Conservation (phyloP, 2,888 invertebrate genomes). For the Buathra laborator region DNA sequence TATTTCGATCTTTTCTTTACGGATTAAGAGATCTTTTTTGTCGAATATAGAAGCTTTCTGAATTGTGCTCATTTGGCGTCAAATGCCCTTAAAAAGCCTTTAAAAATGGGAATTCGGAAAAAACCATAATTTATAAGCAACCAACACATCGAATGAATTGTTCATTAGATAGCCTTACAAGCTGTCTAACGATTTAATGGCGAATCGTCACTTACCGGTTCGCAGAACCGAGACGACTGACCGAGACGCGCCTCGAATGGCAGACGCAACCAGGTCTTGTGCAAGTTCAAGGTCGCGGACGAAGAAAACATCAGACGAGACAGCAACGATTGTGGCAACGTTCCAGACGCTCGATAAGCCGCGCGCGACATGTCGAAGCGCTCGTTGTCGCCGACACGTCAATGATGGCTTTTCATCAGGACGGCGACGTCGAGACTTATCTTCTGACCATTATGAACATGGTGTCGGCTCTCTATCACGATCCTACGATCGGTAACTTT, state of each 20-base stretch:
- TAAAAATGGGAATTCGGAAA: neutral
- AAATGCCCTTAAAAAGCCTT: too few species aligned
- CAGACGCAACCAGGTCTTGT: constrained; percentile 86
- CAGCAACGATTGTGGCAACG: constrained; percentile 76
- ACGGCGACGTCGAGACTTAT: constrained; percentile 93
- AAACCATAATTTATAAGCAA: neutral
- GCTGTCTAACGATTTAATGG: neutral
- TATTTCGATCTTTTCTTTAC: too few species aligned
- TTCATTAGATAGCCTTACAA: neutral
- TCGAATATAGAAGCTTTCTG: too few species aligned
- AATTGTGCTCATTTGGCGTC: too few species aligned
- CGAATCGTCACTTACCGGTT: neutral
- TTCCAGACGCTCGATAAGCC: constrained; percentile 89
- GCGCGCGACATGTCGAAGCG: constrained; percentile 93
- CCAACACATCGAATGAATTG: constrained; percentile 1
- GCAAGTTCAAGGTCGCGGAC: constrained; percentile 85
- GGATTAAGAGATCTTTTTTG: too few species aligned
- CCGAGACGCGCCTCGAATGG: constrained; percentile 87
- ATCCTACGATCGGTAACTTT: constrained; percentile 95
- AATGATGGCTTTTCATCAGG: constrained; percentile 94
- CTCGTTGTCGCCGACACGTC: constrained; percentile 94
- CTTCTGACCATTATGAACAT: constrained; percentile 97
- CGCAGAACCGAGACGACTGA: constrained; percentile 81
- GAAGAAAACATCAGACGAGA: constrained; percentile 71
- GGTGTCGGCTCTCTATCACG: constrained; percentile 94